A percentile compares a stretch with the other conserved stretches of the same genome.
phyloP scores from a whole-genome alignment of 2,797 vertebrate species.

The Crypturellus tataupa region DNA sequence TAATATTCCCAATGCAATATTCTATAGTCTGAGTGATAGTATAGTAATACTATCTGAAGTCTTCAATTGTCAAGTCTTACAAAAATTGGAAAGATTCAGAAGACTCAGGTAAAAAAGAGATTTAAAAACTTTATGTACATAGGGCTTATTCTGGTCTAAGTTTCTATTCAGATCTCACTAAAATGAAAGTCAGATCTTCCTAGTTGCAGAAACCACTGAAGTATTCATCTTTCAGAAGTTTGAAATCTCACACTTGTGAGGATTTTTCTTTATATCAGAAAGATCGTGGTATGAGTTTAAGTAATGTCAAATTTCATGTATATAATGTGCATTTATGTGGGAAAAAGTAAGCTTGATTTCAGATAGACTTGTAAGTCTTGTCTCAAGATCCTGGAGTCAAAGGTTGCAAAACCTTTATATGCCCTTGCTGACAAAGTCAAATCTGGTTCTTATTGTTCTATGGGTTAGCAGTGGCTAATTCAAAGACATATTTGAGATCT shows the following conservation, averaged over 20 bases:
- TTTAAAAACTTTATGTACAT: background rate
- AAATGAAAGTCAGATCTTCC: background rate
- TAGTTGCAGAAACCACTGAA: background rate
- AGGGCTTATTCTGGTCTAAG: background rate
- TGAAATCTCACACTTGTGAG: background rate
- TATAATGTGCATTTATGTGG: background rate
- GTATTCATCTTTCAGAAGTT: background rate
- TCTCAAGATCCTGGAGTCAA: background rate
- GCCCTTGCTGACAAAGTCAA: background rate
- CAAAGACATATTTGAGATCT: background rate
- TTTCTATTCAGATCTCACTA: background rate
- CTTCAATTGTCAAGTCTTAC: background rate
- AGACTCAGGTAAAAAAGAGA: background rate
- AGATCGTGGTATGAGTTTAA: background rate
- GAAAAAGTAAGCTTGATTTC: background rate
- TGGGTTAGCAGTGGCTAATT: background rate
- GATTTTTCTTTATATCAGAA: background rate
- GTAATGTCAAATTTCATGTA: background rate
- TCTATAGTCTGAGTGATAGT: background rate
- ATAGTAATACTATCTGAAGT: background rate
- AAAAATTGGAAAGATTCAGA: background rate
- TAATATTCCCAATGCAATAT: background rate
- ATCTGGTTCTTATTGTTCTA: background rate
- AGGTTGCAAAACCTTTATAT: conserved; percentile 30
- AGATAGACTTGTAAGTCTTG: conserved; percentile 29